Conservation (phyloP, 1,140 invertebrate species). For the Lethrus apterus region DNA sequence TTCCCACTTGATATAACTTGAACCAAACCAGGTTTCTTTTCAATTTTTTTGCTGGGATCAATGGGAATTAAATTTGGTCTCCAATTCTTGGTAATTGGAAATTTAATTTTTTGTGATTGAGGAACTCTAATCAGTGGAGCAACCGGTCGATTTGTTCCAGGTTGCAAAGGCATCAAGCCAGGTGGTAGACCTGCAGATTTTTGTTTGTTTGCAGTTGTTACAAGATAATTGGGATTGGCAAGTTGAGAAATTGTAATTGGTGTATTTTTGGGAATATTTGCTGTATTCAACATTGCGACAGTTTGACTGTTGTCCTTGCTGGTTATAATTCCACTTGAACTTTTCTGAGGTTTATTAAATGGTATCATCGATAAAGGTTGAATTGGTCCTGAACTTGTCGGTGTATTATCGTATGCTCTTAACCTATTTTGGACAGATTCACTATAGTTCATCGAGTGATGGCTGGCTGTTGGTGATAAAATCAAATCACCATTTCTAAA, state of each 20-base stretch:
- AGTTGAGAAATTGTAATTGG: conserved; percentile 38
- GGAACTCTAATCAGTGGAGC: conserved; percentile 28
- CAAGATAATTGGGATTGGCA: conserved; percentile 22
- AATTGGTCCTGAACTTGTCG: conserved; percentile 33
- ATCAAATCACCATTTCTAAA: conserved; percentile 67
- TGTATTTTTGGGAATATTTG: conserved; percentile 33
- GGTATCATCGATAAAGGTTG: conserved; percentile 34
- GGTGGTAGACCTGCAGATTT: conserved; percentile 28
- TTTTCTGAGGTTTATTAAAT: conserved; percentile 32
- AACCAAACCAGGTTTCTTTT: conserved; percentile 35
- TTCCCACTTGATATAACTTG: conserved; percentile 58
- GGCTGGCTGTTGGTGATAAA: conserved; percentile 61
- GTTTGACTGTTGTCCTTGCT: conserved; percentile 13
- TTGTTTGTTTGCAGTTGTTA: conserved; percentile 19
- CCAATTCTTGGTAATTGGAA: conserved; percentile 49
- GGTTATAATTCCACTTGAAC: conserved; percentile 26
- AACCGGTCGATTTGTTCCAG: conserved; percentile 33
- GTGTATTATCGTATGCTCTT: conserved; percentile 61
- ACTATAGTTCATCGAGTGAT: conserved; percentile 67
- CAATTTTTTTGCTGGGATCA: conserved; percentile 38
- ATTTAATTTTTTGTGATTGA: conserved; percentile 45
- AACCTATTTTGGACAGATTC: conserved; percentile 71
- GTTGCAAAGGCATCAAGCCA: conserved; percentile 36
- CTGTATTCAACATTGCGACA: conserved; percentile 19
- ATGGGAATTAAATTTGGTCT: conserved; percentile 61